These are phyloP conservation scores for Stylophora pistillata DNA, from an alignment of 64 coral and sea anemone species.

Conservation along the genomic window DNA sequence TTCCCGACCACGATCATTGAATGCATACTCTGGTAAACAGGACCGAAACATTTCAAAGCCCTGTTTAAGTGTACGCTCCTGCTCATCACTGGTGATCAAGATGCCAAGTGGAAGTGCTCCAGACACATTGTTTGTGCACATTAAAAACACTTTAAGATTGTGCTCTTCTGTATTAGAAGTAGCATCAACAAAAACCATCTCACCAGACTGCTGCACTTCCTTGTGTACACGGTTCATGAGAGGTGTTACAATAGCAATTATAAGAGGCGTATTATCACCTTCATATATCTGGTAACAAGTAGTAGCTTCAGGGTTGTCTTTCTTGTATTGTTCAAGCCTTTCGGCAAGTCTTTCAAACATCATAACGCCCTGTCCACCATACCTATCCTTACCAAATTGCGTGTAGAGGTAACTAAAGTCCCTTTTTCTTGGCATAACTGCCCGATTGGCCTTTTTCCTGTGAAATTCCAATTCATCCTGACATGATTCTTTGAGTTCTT, in stretches of 20 bases:
- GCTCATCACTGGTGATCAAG: conserved; percentile 62
- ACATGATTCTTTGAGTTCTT: conserved; percentile 61
- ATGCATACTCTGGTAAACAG: conserved; percentile 59
- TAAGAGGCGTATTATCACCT: conserved; percentile 69
- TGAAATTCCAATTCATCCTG: conserved; percentile 58
- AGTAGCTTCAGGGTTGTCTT: conserved; percentile 70
- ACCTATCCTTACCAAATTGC: conserved; percentile 55
- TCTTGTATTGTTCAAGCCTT: conserved; percentile 41
- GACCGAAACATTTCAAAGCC: conserved; percentile 46
- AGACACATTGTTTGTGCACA: conserved; percentile 76
- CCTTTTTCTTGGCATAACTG: conserved; percentile 60
- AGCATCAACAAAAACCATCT: conserved; percentile 68
- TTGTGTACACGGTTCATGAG: conserved; percentile 77
- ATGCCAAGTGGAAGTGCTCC: conserved; percentile 62
- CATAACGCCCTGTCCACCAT: conserved; percentile 23
- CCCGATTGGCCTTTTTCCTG: conserved; percentile 52
- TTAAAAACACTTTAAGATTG: conserved; percentile 53
- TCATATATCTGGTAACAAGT: conserved; percentile 72
- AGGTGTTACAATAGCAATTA: conserved; percentile 66
- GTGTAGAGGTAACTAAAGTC: conserved; percentile 68
- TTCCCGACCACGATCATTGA: conserved; percentile 51
- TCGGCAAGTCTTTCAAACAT: conserved; percentile 52
- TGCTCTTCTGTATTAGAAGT: conserved; percentile 66
- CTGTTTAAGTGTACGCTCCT: conserved; percentile 45
- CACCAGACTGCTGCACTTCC: conserved; percentile 51